Conservation (phyloP, 35 echinoderm and acorn worm species). For the Ophioderma brevispina region DNA sequence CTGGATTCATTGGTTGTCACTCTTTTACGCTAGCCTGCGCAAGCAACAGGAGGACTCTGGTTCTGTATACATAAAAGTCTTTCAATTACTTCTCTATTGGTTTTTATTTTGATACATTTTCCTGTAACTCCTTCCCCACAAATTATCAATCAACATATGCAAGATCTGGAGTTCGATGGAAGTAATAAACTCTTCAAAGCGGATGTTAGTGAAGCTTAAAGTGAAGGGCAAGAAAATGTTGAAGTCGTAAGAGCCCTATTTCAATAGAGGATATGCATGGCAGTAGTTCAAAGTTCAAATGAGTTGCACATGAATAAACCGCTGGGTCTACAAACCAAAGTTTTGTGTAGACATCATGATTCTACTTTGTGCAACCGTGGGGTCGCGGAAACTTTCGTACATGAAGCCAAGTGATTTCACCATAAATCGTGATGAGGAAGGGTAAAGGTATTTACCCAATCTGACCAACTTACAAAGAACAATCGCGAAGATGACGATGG, state of each 20-base stretch:
- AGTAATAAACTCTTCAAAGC: constrained; percentile 45
- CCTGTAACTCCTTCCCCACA: not conserved
- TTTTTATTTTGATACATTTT: constrained; percentile 43
- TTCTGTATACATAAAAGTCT: constrained; percentile 52
- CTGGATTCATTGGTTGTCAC: constrained; percentile 1
- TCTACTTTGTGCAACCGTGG: not conserved
- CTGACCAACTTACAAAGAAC: constrained; percentile 59
- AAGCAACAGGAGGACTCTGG: constrained; percentile 50
- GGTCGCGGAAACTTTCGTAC: constrained; percentile 8
- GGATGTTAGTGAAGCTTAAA: constrained; percentile 14
- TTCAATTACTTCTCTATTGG: constrained; percentile 52
- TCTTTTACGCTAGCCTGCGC: constrained; percentile 20
- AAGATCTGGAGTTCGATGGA: constrained; percentile 8
- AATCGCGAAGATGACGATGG: constrained; percentile 31
- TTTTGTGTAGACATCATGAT: constrained; percentile 53
- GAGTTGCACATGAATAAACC: constrained; percentile 5
- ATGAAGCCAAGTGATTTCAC: constrained; percentile 24
- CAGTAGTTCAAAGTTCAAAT: constrained; percentile 19
- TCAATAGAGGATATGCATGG: not conserved
- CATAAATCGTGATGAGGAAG: not conserved
- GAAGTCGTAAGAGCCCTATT: not conserved
- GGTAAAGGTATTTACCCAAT: not conserved
- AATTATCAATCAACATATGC: constrained; percentile 22
- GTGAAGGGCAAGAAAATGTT: not conserved
- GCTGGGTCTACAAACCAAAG: constrained; percentile 42